Evolutionary conservation across 2,888 invertebrate genomes (phyloP), one percentile per base, ranked within the genome.

Genomic region (Abscondita cerata): DNA sequence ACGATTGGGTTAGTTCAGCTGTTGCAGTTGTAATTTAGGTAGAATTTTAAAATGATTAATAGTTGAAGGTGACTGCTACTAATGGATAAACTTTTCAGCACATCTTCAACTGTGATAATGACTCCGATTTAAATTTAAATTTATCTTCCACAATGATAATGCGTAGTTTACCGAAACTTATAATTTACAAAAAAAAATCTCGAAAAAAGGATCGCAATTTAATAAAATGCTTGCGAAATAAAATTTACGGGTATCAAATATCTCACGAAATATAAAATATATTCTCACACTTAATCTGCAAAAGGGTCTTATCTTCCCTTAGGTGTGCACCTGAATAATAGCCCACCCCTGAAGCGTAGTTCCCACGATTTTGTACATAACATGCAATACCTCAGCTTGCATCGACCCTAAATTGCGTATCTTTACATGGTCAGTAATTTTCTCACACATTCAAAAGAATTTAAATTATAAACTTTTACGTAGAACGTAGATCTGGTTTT

Each of bases 311-410:
- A 54, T 55, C 51, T 54, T 50, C 54, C 48, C 60, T 56, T 50
- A 55, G 36, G 55, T 54, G 36, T 34, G 25, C 64, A 60, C 64
- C 60, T 64, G 64, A 64, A 56, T 46, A 18, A 13, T 8, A 40
- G 48, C n/a, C 44, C 52, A 52, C 57, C 56, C 60, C 52, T 59
- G 44, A 31, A 25, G 18, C 40, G 31, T 19, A 31, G 44, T 65
- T 65, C 64, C 55, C 64, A 65, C 64, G 64, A 57, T 62, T 40
- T 25, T 38, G 12, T 47, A 54, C 59, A 41, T 9, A 55, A 63
- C 60, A 58, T 52, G 61, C 58, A 60, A 52, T 41, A 31, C 33
- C 38, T 48, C 50, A 50, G 19, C 48, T 51, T 61, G 31, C 18
- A 44, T 54, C 25, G 33, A 34, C 57, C 60, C 33, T 34, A 52